Evolutionary conservation across 37 sponge, comb jelly and placozoan genomes (phyloP).

Genomic region (Diacarnus erythraeanus): DNA sequence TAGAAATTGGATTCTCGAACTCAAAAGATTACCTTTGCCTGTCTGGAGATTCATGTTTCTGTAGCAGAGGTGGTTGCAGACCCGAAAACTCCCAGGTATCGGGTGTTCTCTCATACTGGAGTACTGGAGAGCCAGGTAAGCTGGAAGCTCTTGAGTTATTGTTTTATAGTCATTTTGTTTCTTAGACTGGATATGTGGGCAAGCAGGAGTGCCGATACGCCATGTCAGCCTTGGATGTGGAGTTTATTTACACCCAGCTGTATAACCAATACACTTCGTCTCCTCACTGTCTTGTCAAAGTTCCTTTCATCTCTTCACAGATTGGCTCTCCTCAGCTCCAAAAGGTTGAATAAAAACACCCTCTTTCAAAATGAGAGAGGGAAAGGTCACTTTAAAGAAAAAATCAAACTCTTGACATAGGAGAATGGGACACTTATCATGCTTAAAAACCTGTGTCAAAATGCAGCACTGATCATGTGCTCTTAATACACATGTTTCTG

Average conservation of each 20-base stretch:
- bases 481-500: no score
- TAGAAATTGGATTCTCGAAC: slow-evolving; percentile 55
- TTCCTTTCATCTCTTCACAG: slow-evolving; percentile 43
- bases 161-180: not conserved
- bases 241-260: slow-evolving; percentile 75
- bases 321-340: slow-evolving; percentile 86
- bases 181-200: slow-evolving; percentile 62
- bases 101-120: slow-evolving; percentile 70
- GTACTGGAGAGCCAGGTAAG: slow-evolving; percentile 62
- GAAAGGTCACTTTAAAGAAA: no score
- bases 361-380: no score
- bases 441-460: not conserved
- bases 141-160: not conserved
- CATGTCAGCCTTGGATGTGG: slow-evolving; percentile 67
- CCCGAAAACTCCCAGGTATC: not conserved
- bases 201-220: slow-evolving; percentile 80
- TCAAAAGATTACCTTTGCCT: slow-evolving; percentile 55
- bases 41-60: slow-evolving; percentile 71
- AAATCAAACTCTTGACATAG: no score
- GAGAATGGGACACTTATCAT: not conserved
- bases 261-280: slow-evolving; percentile 55
- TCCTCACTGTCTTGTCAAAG: slow-evolving; percentile 57
- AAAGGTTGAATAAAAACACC: slow-evolving; percentile 75
- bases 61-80: not conserved
- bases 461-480: not conserved